A percentile compares a stretch with the other conserved stretches of the same genome.
Evolutionary conservation across 64 coral and sea anemone genomes (phyloP).

Genomic region (Anthopleura sola): DNA sequence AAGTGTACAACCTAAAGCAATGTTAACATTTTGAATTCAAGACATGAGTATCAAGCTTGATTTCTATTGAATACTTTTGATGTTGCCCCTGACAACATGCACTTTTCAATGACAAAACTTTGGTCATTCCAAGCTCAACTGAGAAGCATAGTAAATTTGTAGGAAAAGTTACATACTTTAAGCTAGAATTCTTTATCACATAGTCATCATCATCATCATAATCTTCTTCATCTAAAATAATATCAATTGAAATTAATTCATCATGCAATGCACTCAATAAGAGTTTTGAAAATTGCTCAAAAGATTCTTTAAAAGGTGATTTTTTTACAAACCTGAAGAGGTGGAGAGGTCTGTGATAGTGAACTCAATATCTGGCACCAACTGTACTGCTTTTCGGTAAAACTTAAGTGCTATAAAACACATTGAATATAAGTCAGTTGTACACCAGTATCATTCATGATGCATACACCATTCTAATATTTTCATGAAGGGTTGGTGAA

Average conservation of each 20-base stretch:
- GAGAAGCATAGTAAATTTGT: too few species aligned
- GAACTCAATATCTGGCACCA: constrained; percentile 93
- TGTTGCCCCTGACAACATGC: too few species aligned
- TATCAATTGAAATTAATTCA: background rate
- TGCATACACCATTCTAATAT: too few species aligned
- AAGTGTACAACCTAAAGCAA: too few species aligned
- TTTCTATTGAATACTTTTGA: too few species aligned
- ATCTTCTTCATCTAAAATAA: background rate
- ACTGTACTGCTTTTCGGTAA: constrained; percentile 92
- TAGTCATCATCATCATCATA: constrained; percentile 25
- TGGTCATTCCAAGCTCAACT: too few species aligned
- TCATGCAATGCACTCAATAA: background rate
- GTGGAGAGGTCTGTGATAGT: constrained; percentile 67
- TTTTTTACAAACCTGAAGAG: constrained; percentile 62
- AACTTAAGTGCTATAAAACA: constrained; percentile 74
- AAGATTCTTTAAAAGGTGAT: background rate
- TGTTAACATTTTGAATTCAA: too few species aligned
- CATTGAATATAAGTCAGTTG: background rate
- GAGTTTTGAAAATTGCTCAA: background rate
- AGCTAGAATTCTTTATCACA: background rate
- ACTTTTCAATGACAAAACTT: too few species aligned
- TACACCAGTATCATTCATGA: too few species aligned
- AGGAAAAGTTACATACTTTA: background rate
- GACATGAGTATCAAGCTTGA: too few species aligned
- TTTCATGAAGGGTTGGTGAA: too few species aligned